Percentiles rank a stretch among this genome's conserved stretches.
These are phyloP conservation scores for Indicator indicator DNA, from an alignment of 2,113 vertebrate genomes.

Conservation along the genomic window DNA sequence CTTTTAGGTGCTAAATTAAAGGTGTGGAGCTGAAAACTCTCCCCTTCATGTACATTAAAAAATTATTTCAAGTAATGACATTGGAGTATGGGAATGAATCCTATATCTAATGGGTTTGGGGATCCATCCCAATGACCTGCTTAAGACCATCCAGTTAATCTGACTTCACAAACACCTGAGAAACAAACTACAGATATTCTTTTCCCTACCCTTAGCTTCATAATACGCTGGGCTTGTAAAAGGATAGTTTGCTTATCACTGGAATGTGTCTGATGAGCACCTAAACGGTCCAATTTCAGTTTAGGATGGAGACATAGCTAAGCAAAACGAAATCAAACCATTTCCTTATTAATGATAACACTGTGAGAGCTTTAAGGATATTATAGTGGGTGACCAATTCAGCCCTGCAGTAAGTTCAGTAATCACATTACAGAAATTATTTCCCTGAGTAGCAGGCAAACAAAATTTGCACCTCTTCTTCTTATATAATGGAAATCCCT, in stretches of 20 bases:
- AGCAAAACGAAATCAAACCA: background rate
- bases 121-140: background rate
- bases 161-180: conserved; percentile 8
- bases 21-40: background rate
- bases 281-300: background rate
- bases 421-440: background rate
- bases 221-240: background rate
- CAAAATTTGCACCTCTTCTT: background rate
- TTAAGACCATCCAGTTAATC: background rate
- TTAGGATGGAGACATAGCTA: background rate
- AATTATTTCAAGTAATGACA: background rate
- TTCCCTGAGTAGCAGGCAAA: background rate
- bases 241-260: background rate
- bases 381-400: background rate
- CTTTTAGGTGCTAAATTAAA: background rate
- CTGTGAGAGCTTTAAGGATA: background rate
- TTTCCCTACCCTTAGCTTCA: background rate
- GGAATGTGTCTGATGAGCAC: background rate
- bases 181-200: background rate
- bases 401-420: background rate
- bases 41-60: background rate
- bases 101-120: background rate
- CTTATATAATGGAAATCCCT: conserved; percentile 29
- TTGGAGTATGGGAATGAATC: background rate
- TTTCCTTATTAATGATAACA: background rate